phyloP scores from a whole-genome alignment of 1,140 invertebrate species.

The Druon quercuslanigerum region DNA sequence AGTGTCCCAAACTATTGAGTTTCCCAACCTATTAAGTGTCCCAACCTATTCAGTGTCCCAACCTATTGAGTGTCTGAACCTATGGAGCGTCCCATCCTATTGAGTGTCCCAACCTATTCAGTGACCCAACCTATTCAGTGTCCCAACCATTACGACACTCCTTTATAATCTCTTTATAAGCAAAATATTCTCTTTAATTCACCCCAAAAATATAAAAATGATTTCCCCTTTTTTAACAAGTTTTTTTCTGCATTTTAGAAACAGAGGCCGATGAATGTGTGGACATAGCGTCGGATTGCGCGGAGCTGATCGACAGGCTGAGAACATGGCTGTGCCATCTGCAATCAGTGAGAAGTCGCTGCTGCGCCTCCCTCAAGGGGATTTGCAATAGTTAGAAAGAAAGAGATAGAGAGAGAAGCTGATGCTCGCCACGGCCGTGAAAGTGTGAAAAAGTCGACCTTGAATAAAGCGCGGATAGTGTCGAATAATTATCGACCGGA shows the following conservation, averaged over 20 bases:
- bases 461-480: slow-evolving; percentile 7
- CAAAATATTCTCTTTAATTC: no score
- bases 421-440: slow-evolving; percentile 26
- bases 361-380: slow-evolving; percentile 72
- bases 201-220: not conserved
- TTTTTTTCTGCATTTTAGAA: slow-evolving; percentile 52
- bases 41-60: no score
- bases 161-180: no score
- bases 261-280: slow-evolving; percentile 72
- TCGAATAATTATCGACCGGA: not conserved
- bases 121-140: no score
- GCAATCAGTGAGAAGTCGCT: slow-evolving; percentile 73
- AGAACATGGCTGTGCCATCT: slow-evolving; percentile 76
- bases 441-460: slow-evolving; percentile 5
- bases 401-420: slow-evolving; percentile 41
- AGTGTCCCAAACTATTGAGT: no score
- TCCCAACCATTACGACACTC: no score
- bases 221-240: not conserved
- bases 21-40: no score
- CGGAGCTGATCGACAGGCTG: slow-evolving; percentile 74
- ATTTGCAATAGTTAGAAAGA: slow-evolving; percentile 63
- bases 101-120: no score
- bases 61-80: no score
- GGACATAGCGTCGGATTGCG: slow-evolving; percentile 72
- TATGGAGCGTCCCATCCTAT: no score